Percentiles rank a stretch among this genome's conserved stretches.
These are phyloP conservation scores for Rallus limicola DNA, from an alignment of 2,113 vertebrate species.

Conservation along the genomic window DNA sequence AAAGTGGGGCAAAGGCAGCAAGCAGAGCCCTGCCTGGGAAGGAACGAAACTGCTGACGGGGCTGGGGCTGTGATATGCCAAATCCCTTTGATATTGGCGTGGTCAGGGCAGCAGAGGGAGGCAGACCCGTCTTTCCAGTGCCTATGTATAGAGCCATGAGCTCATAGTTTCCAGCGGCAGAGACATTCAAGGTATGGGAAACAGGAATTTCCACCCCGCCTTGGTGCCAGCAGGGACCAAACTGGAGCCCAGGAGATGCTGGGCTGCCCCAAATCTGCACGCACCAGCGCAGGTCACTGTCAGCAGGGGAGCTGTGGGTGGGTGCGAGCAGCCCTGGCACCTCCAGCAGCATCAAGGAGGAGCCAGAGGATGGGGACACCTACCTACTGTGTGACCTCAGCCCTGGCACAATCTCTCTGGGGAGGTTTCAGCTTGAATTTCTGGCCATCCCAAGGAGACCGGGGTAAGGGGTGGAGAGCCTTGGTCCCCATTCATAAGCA, in stretches of 20 bases:
- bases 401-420: not conserved
- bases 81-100: not conserved
- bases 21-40: not conserved
- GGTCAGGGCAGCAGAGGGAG: not conserved
- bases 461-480: not conserved
- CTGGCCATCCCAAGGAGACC: not conserved
- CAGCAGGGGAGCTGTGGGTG: rapidly evolving
- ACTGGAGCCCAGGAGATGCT: not conserved
- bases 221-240: not conserved
- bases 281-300: rapidly evolving
- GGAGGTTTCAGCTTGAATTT: not conserved
- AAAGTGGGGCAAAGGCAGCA: not conserved
- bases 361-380: not conserved
- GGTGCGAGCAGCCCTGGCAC: not conserved
- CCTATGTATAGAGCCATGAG: slow-evolving; percentile 23
- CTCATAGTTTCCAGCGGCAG: not conserved
- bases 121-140: slow-evolving; percentile 2
- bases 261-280: not conserved
- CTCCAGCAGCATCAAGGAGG: not conserved
- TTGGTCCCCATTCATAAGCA: not conserved
- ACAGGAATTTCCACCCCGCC: slow-evolving; percentile 17
- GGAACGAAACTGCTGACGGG: not conserved
- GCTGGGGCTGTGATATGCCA: not conserved
- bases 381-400: not conserved
- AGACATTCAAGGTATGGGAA: slow-evolving; percentile 2